Evolutionary conservation across 2,113 vertebrate genomes (phyloP).

Genomic region (Nyctibius bracteatus): DNA sequence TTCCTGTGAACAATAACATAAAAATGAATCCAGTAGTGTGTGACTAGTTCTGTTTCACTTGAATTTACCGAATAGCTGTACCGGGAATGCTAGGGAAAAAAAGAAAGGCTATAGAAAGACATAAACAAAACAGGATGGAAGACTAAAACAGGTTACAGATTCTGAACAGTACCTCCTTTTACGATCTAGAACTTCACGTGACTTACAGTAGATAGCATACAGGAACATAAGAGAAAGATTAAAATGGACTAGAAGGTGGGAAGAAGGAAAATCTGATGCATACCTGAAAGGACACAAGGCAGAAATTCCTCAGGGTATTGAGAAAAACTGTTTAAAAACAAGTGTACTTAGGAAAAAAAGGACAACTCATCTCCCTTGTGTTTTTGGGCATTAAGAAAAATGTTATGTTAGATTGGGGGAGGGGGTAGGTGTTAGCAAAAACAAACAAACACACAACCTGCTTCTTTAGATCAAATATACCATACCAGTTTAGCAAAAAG

Average conservation of each 20-base stretch:
- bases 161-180: not conserved
- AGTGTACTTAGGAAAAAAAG: not conserved
- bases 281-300: not conserved
- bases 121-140: not conserved
- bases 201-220: not conserved
- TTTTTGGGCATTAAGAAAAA: not conserved
- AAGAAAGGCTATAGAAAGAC: not conserved
- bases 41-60: not conserved
- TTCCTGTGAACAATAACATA: not conserved
- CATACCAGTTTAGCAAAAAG: not conserved
- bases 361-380: not conserved
- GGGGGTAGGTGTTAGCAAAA: not conserved
- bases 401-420: not conserved
- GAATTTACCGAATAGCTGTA: not conserved
- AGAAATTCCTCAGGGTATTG: not conserved
- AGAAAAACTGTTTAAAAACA: not conserved
- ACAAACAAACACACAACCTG: not conserved
- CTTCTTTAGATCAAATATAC: not conserved
- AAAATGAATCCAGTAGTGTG: not conserved
- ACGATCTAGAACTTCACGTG: not conserved
- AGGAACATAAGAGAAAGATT: not conserved
- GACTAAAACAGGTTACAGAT: not conserved
- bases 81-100: not conserved
- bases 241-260: not conserved
- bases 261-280: not conserved